Evolutionary conservation across 2,797 vertebrate genomes (phyloP).

Genomic region (Schizopygopsis malacanthus): DNA sequence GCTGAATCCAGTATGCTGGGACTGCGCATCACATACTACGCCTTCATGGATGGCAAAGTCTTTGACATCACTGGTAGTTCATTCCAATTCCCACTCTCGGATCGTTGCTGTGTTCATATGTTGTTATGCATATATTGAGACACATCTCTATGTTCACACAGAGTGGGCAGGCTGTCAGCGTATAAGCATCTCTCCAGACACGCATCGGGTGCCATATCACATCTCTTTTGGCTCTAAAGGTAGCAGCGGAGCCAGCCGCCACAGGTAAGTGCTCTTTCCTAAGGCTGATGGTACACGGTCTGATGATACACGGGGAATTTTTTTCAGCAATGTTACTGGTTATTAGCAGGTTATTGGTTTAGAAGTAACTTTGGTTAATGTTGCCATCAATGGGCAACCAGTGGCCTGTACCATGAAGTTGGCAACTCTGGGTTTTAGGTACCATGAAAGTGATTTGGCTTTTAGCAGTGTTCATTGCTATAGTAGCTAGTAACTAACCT

Average conservation of each 20-base stretch:
- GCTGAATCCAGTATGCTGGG: slow-evolving; percentile 95
- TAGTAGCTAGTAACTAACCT: too few relatives aligned
- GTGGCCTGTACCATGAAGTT: too few relatives aligned
- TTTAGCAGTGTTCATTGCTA: too few relatives aligned
- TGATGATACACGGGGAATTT: background rate
- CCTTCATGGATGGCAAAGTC: slow-evolving; percentile 92
- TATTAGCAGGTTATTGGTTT: too few relatives aligned
- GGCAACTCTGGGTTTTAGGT: too few relatives aligned
- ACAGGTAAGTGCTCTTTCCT: slow-evolving; percentile 78
- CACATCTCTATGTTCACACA: slow-evolving; percentile 66
- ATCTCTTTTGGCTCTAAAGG: slow-evolving; percentile 92
- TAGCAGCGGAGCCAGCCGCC: slow-evolving; percentile 77
- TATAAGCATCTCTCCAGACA: slow-evolving; percentile 91
- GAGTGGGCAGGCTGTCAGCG: slow-evolving; percentile 96
- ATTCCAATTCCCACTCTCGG: too few relatives aligned
- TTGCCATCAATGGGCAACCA: too few relatives aligned
- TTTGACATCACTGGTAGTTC: slow-evolving; percentile 92
- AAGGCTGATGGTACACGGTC: background rate
- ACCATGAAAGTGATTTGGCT: too few relatives aligned
- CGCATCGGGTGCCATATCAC: slow-evolving; percentile 93
- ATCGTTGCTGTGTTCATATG: background rate
- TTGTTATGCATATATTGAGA: background rate
- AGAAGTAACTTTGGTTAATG: too few relatives aligned
- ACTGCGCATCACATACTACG: slow-evolving; percentile 93
- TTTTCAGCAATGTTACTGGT: too few relatives aligned